A percentile compares a stretch with the other conserved stretches of the same genome.
Evolutionary conservation across 2,888 invertebrate genomes (phyloP).

Genomic region (Alviniconcha strummeri): DNA sequence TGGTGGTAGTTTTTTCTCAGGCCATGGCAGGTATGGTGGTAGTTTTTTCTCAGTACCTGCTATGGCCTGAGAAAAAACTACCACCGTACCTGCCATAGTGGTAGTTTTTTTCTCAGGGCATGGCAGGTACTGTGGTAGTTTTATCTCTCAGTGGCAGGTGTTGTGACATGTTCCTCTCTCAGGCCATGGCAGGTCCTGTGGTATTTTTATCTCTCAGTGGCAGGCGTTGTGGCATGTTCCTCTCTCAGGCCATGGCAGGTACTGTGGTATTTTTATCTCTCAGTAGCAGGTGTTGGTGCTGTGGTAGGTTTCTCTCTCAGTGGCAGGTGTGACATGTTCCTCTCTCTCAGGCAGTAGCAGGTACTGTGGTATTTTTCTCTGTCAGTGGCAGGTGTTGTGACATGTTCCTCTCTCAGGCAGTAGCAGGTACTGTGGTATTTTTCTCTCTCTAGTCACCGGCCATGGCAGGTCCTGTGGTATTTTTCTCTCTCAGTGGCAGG

Average conservation of each 20-base stretch:
- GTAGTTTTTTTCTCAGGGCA: slow-evolving; percentile 74
- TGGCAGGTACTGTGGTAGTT: slow-evolving; percentile 75
- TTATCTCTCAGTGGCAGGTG: slow-evolving; percentile 56
- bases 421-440: slow-evolving; percentile 75
- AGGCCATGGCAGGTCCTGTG: too few relatives aligned
- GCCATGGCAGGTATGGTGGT: slow-evolving; percentile 75
- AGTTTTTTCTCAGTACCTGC: slow-evolving; percentile 75
- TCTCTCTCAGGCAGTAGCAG: too few relatives aligned
- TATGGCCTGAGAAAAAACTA: slow-evolving; percentile 76
- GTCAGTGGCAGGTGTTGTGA: slow-evolving; percentile 51
- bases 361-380: too few relatives aligned
- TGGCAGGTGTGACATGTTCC: neutral
- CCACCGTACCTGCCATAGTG: slow-evolving; percentile 75
- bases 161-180: too few relatives aligned
- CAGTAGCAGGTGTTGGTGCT: slow-evolving; percentile 71
- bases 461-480: slow-evolving; percentile 75
- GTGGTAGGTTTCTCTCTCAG: slow-evolving; percentile 66
- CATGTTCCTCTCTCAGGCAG: slow-evolving; percentile 75
- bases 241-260: slow-evolving; percentile 75
- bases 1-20: slow-evolving; percentile 75
- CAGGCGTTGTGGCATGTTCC: slow-evolving; percentile 71
- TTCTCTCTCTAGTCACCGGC: slow-evolving; percentile 73
- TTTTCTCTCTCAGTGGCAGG: slow-evolving; percentile 76
- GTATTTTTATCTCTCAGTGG: too few relatives aligned
- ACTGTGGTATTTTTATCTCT: slow-evolving; percentile 51